Conservation (phyloP, 2,888 invertebrate genomes). For the Notodonta ziczac region DNA sequence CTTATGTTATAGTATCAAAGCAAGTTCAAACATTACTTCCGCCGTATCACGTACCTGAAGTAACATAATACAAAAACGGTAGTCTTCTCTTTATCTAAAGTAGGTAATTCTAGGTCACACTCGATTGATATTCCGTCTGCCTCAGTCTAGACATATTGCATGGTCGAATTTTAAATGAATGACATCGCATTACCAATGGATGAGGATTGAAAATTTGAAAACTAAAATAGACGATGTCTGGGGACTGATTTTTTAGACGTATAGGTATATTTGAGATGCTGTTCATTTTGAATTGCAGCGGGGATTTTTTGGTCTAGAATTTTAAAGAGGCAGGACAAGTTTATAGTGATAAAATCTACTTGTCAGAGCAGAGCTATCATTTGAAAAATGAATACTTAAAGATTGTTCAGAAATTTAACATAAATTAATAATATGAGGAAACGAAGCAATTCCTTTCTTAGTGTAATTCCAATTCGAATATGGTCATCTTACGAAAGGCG, state of each 20-base stretch:
- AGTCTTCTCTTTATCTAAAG: slow-evolving; percentile 48
- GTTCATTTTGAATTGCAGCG: slow-evolving; percentile 26
- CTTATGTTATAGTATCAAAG: not conserved
- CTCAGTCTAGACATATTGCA: slow-evolving; percentile 82
- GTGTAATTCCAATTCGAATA: too few species aligned
- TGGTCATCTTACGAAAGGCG: too few species aligned
- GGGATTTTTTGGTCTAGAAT: too few species aligned
- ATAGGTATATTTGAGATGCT: slow-evolving; percentile 12
- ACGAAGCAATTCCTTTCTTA: too few species aligned
- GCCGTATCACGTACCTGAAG: slow-evolving; percentile 25
- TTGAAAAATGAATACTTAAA: too few species aligned
- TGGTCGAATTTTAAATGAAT: slow-evolving; percentile 82
- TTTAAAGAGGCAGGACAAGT: too few species aligned
- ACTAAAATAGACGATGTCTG: slow-evolving; percentile 77
- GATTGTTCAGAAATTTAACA: too few species aligned
- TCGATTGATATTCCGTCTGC: slow-evolving; percentile 77
- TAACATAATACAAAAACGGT: slow-evolving; percentile 30
- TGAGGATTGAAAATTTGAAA: slow-evolving; percentile 78
- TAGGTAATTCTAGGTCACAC: slow-evolving; percentile 80
- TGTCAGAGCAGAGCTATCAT: too few species aligned
- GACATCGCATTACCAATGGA: slow-evolving; percentile 78
- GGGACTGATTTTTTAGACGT: slow-evolving; percentile 43
- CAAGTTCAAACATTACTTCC: not conserved
- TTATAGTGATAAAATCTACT: too few species aligned
- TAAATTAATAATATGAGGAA: too few species aligned